A percentile compares a stretch with the other conserved stretches of the same genome.
These are phyloP conservation scores for Girardinus metallicus DNA, from an alignment of 2,797 vertebrate genomes.

Conservation along the genomic window DNA sequence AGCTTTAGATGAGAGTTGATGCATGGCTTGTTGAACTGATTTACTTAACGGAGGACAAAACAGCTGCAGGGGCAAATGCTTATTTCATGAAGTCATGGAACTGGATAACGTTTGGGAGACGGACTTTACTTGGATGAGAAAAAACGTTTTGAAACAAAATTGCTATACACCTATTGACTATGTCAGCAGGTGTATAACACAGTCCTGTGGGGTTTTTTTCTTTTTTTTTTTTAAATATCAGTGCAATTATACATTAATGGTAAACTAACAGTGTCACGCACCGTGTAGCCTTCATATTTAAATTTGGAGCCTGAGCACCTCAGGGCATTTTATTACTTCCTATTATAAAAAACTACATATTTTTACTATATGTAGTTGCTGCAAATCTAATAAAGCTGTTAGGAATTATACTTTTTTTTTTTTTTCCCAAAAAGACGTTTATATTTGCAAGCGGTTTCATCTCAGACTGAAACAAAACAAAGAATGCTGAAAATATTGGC, in stretches of 20 bases:
- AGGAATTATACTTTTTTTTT: neutral
- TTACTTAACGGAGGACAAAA: neutral
- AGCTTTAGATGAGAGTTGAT: neutral
- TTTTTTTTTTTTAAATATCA: neutral
- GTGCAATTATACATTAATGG: neutral
- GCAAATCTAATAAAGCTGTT: neutral
- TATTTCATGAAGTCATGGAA: neutral
- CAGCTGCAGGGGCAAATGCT: neutral
- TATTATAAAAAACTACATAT: neutral
- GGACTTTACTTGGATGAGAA: neutral
- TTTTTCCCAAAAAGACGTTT: neutral
- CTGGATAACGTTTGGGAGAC: neutral
- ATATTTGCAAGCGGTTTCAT: neutral
- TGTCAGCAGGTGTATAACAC: neutral
- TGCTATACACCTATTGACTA: neutral
- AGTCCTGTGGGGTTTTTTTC: neutral
- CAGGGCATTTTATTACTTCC: neutral
- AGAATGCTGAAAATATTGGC: neutral
- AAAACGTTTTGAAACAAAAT: neutral
- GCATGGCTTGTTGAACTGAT: neutral
- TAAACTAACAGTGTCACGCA: neutral
- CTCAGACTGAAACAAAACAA: neutral
- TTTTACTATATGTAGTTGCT: neutral
- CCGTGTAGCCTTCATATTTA: neutral
- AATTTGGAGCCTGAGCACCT: neutral